Base-by-base conservation (phyloP, 2,888 invertebrate species). In the Apotomis turbidana region DNA sequence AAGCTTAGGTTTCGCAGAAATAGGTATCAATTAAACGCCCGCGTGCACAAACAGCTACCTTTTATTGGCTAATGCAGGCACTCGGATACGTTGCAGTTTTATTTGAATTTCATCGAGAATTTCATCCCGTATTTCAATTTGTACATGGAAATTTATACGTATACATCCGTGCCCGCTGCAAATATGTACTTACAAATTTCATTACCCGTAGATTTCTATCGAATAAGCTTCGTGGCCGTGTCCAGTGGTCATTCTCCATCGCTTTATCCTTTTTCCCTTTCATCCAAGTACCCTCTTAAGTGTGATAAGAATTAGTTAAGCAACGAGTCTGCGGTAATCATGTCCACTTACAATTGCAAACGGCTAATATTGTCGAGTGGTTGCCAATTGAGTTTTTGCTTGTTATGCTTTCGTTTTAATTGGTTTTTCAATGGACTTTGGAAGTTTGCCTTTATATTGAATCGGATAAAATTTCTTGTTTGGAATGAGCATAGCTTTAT, bases 331-430 rank as follows among this genome's bases (percentile, higher is more conserved):
- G 77, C 80, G 78, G 83, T 89, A 89, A 90, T 88, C 82, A 81
- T 83, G 83, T 85, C 85, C 85, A 83, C 84, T 90, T 89, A 90
- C 88, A 90, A 89, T 90, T 88, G 87, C 88, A 88, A 90, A 86
- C 87, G 83, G 84, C 80, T 86, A 84, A 87, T 85, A 85, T 83
- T 79, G 79, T 80, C 79, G 84, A 87, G 84, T 85, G 82, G 84
- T 85, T 85, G 86, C 87, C 88, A 88, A 90, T 89, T 85, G 80
- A 81, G 80, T 82, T 80, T 81, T 83, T 80, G 78, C 81, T 82
- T 82, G 80, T 82, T 88, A 87, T 84, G 82, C 83, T 84, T 82
- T 82, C 79, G 78, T 77, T 83, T 85, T 85, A 84, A 85, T 86
- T 85, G 83, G 78, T 83, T 81, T 82, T 84, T 82, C 80, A 83